A percentile compares a stretch with the other conserved stretches of the same genome.
phyloP scores from a whole-genome alignment of 2,888 invertebrate genomes.

The Eupeodes luniger region DNA sequence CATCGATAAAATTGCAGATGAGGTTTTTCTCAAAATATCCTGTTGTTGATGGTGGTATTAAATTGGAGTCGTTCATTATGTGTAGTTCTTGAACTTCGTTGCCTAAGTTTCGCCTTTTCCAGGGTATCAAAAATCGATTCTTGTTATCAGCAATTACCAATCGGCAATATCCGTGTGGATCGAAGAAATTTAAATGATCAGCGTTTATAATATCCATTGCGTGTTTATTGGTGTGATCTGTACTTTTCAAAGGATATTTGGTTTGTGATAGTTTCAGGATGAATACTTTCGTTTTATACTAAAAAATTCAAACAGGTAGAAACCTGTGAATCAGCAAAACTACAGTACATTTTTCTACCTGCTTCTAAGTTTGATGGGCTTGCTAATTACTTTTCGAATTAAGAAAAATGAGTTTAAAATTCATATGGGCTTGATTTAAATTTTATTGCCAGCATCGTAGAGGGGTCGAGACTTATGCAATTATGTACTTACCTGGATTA shows the following conservation, averaged over 20 bases:
- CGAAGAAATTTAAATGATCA: constrained; percentile 26
- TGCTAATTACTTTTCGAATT: not conserved
- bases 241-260: not conserved
- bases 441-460: not conserved
- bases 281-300: constrained; percentile 5
- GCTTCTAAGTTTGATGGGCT: not conserved
- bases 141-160: not conserved
- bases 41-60: constrained; percentile 56
- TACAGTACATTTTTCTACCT: not conserved
- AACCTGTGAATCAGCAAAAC: not conserved
- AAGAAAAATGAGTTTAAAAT: not conserved
- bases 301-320: not conserved
- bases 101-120: constrained; percentile 48
- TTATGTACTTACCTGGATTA: not conserved
- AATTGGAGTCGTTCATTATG: constrained; percentile 39
- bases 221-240: not conserved
- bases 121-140: constrained; percentile 15
- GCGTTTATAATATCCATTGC: constrained; percentile 41
- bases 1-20: constrained; percentile 50
- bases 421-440: not conserved
- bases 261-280: not conserved
- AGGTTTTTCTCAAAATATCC: constrained; percentile 51
- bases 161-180: constrained; percentile 56
- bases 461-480: not conserved
- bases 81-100: constrained; percentile 48